phyloP scores from a whole-genome alignment of 2,888 invertebrate genomes.

The Acleris cristana region DNA sequence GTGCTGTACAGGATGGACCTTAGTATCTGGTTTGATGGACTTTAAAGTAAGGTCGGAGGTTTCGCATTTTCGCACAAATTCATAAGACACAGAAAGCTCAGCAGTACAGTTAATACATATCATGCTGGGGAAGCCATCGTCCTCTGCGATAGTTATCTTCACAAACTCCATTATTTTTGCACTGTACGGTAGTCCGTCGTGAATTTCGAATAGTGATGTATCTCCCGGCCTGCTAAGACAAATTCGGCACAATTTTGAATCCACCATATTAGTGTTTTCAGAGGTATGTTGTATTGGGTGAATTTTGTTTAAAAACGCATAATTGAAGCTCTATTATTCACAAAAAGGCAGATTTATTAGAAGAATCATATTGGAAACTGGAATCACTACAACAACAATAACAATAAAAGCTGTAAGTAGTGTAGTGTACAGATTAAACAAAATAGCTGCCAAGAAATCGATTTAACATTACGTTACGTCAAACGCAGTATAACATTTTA shows the following conservation, averaged over 20 bases:
- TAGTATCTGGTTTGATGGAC: conserved; percentile 44
- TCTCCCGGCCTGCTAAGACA: conserved; percentile 65
- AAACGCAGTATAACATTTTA: too few species aligned
- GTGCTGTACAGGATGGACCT: conserved; percentile 46
- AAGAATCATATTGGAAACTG: neutral
- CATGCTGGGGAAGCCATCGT: conserved; percentile 66
- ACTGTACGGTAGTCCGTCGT: conserved; percentile 60
- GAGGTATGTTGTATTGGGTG: neutral
- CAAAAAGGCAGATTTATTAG: too few species aligned
- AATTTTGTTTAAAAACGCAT: neutral
- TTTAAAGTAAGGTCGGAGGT: conserved; percentile 66
- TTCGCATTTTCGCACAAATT: conserved; percentile 68
- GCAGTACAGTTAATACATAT: conserved; percentile 64
- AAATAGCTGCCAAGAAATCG: too few species aligned
- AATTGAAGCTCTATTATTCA: neutral
- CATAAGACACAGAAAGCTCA: conserved; percentile 61
- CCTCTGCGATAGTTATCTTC: conserved; percentile 59
- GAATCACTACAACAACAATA: neutral
- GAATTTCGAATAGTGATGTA: conserved; percentile 61
- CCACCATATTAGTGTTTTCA: conserved; percentile 42
- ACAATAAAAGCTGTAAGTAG: too few species aligned
- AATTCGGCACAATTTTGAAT: conserved; percentile 61
- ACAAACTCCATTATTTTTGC: conserved; percentile 67
- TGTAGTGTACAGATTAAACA: too few species aligned
- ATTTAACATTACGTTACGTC: too few species aligned